Evolutionary conservation across 2,888 invertebrate species (phyloP), one percentile per base, ranked within the genome.

Genomic region (Agriopis marginaria): DNA sequence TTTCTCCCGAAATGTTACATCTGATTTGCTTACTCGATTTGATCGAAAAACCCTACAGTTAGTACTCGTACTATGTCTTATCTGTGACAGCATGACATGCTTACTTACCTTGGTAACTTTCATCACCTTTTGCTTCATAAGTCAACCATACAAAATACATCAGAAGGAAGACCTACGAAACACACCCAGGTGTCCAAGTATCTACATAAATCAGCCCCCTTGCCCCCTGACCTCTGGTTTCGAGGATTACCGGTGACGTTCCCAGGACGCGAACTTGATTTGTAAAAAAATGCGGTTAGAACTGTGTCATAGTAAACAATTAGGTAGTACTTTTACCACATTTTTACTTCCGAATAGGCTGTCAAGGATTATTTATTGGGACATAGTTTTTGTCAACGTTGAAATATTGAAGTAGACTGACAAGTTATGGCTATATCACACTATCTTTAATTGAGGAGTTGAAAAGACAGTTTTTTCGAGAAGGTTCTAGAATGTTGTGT

Each of bases 191-290:
- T 84, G 85, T 75, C 74, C 72, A 71, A 66, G 73, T 80, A 73
- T 80, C 76, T 71, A 76, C 79, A 82, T 82, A 84, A 85, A 82
- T 81, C 85, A 81, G 79, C 79, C 81, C 81, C 66, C 68, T 81
- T 79, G 79, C 75, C 82, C 80, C 69, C 70, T 83, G 85, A 86
- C 86, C 86, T 81, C 70, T 79, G 81, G 76, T 77, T 72, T 73
- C 74, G 68, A 72, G 82, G 84, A 82, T 82, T 85, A 85, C 81
- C 82, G 82, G 75, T 76, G 72, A 70, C 77, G 61, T 75, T 85
- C 85, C 85, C 85, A 86, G 80, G 83, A 79, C 77, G 74, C 77
- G 12, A 76, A 77, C 75, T 72, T 58, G 39, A 63, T 63, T 63
- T 61, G 60, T 53, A 7, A 45, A 51, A 32, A 58, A 56, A 58